Conservation (phyloP, 1,140 invertebrate genomes). For the Bombus polaris region DNA sequence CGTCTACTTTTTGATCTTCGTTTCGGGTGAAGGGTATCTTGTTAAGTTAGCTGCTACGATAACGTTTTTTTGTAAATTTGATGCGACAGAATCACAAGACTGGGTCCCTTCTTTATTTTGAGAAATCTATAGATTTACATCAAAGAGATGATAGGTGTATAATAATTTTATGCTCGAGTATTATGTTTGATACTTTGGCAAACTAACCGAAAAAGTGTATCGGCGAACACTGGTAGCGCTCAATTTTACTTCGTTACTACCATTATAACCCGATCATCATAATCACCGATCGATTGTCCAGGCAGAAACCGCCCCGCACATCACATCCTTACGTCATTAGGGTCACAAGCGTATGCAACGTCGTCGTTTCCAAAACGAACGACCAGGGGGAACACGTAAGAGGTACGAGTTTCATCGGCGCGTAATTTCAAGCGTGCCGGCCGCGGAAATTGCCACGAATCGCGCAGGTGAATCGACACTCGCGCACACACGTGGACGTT, state of each 20-base stretch:
- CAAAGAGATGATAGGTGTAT: neutral
- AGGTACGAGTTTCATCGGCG: neutral
- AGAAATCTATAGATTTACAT: neutral
- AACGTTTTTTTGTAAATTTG: too few species aligned
- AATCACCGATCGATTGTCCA: slow-evolving; percentile 9
- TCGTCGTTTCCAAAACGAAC: neutral
- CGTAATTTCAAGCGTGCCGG: neutral
- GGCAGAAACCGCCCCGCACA: too few species aligned
- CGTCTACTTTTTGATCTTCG: neutral
- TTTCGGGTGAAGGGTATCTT: neutral
- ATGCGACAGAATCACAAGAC: neutral
- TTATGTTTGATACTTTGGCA: neutral
- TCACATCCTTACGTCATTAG: neutral
- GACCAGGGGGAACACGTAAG: neutral
- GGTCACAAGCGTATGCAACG: neutral
- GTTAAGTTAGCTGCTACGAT: neutral
- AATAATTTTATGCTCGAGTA: neutral
- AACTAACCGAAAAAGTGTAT: neutral
- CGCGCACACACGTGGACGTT: slow-evolving; percentile 38
- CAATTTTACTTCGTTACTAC: slow-evolving; percentile 4
- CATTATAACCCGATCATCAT: neutral
- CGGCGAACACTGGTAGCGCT: slow-evolving; percentile 10
- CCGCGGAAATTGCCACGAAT: slow-evolving; percentile 27
- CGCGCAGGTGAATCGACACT: slow-evolving; percentile 30
- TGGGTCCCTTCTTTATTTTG: neutral